phyloP scores from a whole-genome alignment of 2,797 vertebrate species.

The Xyrichtys novacula region DNA sequence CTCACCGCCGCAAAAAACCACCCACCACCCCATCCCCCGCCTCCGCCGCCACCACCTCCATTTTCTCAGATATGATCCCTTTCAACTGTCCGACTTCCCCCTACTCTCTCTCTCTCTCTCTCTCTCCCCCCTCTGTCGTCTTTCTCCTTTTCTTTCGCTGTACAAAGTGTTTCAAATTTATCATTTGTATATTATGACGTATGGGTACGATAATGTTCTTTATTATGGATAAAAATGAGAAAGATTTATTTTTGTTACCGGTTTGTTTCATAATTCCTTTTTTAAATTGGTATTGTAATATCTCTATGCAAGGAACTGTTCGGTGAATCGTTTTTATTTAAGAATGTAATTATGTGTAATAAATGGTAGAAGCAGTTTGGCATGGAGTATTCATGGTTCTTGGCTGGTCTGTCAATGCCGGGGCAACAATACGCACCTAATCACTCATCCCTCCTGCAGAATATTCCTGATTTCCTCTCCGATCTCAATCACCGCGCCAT shows the following conservation, averaged over 20 bases:
- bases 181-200: slow-evolving; percentile 99
- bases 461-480: slow-evolving; percentile 64
- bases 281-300: slow-evolving; percentile 99
- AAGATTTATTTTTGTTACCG: slow-evolving; percentile 99
- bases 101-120: slow-evolving; percentile 14
- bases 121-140: slow-evolving; percentile 58
- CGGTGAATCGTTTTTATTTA: slow-evolving; percentile 99
- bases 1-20: slow-evolving; percentile 14
- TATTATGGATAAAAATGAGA: slow-evolving; percentile 94
- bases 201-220: slow-evolving; percentile 98
- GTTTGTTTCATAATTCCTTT: slow-evolving; percentile 99
- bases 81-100: slow-evolving; percentile 51
- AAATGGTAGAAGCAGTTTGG: slow-evolving; percentile 99
- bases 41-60: slow-evolving; percentile 25
- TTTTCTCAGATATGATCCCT: slow-evolving; percentile 69
- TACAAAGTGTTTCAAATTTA: slow-evolving; percentile 98
- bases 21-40: slow-evolving; percentile 10
- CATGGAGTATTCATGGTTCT: slow-evolving; percentile 78
- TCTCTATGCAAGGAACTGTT: slow-evolving; percentile 99
- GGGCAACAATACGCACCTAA: slow-evolving; percentile 60
- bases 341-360: slow-evolving; percentile 99
- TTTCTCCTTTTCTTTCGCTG: slow-evolving; percentile 88
- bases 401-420: slow-evolving; percentile 64
- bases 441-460: slow-evolving; percentile 47
- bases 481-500: slow-evolving; percentile 66